phyloP scores from a whole-genome alignment of 2,888 invertebrate species.

The Drosophila conformis region DNA sequence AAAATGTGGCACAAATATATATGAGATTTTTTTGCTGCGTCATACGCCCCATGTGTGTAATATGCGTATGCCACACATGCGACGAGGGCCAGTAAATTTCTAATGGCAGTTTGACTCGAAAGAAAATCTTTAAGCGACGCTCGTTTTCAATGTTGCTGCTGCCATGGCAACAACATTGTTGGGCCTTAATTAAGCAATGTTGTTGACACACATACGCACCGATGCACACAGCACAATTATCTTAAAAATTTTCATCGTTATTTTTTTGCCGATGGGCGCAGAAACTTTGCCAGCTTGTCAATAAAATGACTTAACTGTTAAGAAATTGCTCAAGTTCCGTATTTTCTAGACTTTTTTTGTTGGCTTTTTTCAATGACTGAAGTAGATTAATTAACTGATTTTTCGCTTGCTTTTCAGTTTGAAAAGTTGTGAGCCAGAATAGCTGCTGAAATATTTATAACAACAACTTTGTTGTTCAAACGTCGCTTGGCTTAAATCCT shows the following conservation, averaged over 20 bases:
- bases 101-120: conserved; percentile 18
- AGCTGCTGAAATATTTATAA: conserved; percentile 23
- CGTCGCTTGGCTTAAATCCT: conserved; percentile 13
- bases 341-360: conserved; percentile 11
- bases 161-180: conserved; percentile 18
- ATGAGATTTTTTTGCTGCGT: conserved; percentile 15
- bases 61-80: conserved; percentile 22
- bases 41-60: conserved; percentile 36
- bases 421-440: conserved; percentile 25
- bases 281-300: conserved; percentile 30
- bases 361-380: conserved; percentile 17
- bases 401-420: conserved; percentile 21
- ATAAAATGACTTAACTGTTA: conserved; percentile 20
- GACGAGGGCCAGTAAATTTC: conserved; percentile 11
- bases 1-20: conserved; percentile 17
- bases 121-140: conserved; percentile 4
- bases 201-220: conserved; percentile 65
- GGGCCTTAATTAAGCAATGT: conserved; percentile 62
- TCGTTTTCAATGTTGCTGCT: conserved; percentile 16
- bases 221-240: conserved; percentile 58
- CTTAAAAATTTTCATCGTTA: conserved; percentile 32
- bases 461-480: conserved; percentile 6
- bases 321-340: conserved; percentile 26
- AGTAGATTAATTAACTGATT: conserved; percentile 68
- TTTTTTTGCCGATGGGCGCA: neutral